Evolutionary conservation across 2,113 vertebrate genomes (phyloP).

Genomic region (Oceanites oceanicus): DNA sequence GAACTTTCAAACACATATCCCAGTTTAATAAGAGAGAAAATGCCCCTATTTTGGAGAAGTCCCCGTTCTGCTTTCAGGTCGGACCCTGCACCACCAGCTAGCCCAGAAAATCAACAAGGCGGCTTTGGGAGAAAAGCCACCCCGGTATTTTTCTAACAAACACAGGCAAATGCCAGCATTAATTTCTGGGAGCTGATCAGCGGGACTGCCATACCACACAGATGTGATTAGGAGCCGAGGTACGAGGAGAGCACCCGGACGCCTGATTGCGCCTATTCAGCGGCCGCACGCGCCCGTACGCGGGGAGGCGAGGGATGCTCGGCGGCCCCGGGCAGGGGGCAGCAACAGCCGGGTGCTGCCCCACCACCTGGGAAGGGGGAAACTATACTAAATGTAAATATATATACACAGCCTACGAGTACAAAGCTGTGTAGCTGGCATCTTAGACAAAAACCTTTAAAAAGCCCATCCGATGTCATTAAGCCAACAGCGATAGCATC

Average conservation of each 20-base stretch:
- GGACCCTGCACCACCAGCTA: accelerated
- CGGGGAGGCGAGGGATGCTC: not conserved
- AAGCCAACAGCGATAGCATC: not conserved
- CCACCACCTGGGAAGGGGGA: not conserved
- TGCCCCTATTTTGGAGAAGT: accelerated
- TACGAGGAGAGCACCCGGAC: not conserved
- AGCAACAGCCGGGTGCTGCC: not conserved
- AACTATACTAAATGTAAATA: not conserved
- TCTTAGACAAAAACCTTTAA: accelerated
- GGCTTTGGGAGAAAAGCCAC: not conserved
- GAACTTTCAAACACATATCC: not conserved
- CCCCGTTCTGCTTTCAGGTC: accelerated
- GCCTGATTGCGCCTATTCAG: not conserved
- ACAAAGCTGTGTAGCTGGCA: accelerated
- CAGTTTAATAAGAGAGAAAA: not conserved
- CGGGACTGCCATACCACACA: not conserved
- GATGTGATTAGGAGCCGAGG: not conserved
- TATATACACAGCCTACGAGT: accelerated
- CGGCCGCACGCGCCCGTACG: not conserved
- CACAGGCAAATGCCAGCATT: not conserved
- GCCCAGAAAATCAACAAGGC: accelerated
- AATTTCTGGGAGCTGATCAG: not conserved
- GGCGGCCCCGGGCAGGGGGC: not conserved
- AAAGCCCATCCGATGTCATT: not conserved
- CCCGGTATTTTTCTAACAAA: not conserved